Evolutionary conservation across 2,888 invertebrate species (phyloP), one percentile per base, ranked within the genome.

Genomic region (Dastarcus helophoroides): DNA sequence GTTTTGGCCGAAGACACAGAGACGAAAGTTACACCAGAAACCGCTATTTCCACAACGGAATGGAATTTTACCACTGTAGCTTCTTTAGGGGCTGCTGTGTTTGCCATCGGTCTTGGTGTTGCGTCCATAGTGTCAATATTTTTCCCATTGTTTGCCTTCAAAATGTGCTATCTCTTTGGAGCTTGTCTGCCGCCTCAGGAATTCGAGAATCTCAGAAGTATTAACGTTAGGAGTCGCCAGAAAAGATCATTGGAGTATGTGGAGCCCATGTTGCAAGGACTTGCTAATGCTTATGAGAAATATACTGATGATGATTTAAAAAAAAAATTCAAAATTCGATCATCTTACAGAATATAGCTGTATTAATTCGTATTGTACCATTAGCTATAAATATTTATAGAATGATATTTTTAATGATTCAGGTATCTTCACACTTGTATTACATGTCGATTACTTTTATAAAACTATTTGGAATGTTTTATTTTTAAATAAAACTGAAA

Each of bases 111-210:
- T 22, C 43, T 46, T 19, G 51, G 53, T 10, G 35, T 55, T 31
- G 40, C 43, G 4, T 40, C 47, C 3, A 13, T 53, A 13, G 25
- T 47, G 19, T 46, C 50, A 1, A 40, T 56, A 9, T 44, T 53
- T 26, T 46, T 51, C 28, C 57, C 58, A 3, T 22, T 56, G 27
- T 39, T 53, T 31, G 42, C 50, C 7, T 57, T 54, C 43, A 56
- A 54, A 39, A 36, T 58, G 13, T 60, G 60, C 36, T 56, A 52
- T 35, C 30, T 54, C 13, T 39, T 58, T 22, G 58, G 58, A 23
- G 50, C 48, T 17, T 53, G 54, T 32, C 43, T 57, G 4, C 54
- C 57, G 30, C 40, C 46, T 24, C 48, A 14, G 36, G 39, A 22
- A 38, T 41, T 19, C 10, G 33, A 35, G 14, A 30, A 36, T 10